These are phyloP conservation scores for Plagodis pulveraria DNA, from an alignment of 2,888 invertebrate genomes.

Conservation along the genomic window DNA sequence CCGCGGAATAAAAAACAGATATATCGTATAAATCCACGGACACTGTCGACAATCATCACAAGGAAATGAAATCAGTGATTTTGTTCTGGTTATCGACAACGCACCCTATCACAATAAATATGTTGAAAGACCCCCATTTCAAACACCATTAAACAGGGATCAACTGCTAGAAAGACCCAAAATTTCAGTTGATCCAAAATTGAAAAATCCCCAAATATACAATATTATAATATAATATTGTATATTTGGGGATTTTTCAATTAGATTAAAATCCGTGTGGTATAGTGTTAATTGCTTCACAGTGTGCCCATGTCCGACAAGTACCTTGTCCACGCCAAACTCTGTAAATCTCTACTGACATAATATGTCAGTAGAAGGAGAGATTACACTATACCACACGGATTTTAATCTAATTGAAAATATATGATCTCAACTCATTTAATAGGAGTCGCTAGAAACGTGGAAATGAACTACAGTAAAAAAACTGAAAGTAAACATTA, in stretches of 20 bases:
- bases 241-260: too few species aligned
- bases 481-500: too few species aligned
- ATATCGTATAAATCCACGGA: constrained; percentile 16
- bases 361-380: constrained; percentile 21
- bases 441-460: constrained; percentile 15
- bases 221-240: too few species aligned
- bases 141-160: constrained; percentile 21
- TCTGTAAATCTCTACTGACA: too few species aligned
- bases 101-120: constrained; percentile 29
- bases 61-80: constrained; percentile 26
- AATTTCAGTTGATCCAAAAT: constrained; percentile 21
- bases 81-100: constrained; percentile 31
- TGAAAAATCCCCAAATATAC: constrained; percentile 22
- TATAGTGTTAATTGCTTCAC: too few species aligned
- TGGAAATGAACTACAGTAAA: constrained; percentile 20
- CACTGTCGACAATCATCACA: constrained; percentile 6
- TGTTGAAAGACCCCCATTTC: constrained; percentile 19
- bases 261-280: constrained; percentile 12
- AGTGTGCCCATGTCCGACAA: too few species aligned
- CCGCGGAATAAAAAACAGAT: too few species aligned
- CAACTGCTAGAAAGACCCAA: constrained; percentile 5
- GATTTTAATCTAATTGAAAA: constrained; percentile 23
- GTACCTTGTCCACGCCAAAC: too few species aligned
- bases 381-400: constrained; percentile 7
- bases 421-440: constrained; percentile 29